Conservation (phyloP, 2,888 invertebrate species). For the Diarsia brunnea region DNA sequence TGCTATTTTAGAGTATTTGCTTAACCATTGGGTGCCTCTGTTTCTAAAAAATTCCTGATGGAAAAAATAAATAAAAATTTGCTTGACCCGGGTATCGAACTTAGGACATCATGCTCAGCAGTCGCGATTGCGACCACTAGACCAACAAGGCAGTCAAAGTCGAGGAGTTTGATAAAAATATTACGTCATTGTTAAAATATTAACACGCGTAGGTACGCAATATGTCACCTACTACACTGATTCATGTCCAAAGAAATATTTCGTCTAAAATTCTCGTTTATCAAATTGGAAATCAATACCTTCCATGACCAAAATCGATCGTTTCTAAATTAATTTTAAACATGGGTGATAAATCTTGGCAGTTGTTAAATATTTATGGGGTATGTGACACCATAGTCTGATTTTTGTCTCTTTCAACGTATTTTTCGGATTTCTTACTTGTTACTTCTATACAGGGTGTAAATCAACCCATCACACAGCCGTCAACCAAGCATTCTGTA, state of each 20-base stretch:
- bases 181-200: neutral
- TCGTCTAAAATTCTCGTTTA: slow-evolving; percentile 17
- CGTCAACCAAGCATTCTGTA: too few species aligned
- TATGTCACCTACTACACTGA: neutral
- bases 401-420: neutral
- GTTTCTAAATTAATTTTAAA: slow-evolving; percentile 34
- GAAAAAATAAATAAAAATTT: too few species aligned
- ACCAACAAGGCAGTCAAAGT: too few species aligned
- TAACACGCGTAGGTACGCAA: neutral
- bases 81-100: too few species aligned
- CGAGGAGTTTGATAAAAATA: neutral
- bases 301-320: slow-evolving; percentile 42
- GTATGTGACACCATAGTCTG: slow-evolving; percentile 21
- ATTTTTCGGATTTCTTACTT: neutral
- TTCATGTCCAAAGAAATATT: neutral
- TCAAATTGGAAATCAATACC: slow-evolving; percentile 47
- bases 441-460: too few species aligned
- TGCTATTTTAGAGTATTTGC: neutral
- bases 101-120: too few species aligned
- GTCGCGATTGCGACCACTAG: too few species aligned
- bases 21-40: neutral
- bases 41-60: too few species aligned
- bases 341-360: slow-evolving; percentile 32
- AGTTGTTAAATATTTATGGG: slow-evolving; percentile 49
- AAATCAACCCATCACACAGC: too few species aligned